Base-by-base conservation (phyloP, 2,797 vertebrate species). In the Anas bahamensis region DNA sequence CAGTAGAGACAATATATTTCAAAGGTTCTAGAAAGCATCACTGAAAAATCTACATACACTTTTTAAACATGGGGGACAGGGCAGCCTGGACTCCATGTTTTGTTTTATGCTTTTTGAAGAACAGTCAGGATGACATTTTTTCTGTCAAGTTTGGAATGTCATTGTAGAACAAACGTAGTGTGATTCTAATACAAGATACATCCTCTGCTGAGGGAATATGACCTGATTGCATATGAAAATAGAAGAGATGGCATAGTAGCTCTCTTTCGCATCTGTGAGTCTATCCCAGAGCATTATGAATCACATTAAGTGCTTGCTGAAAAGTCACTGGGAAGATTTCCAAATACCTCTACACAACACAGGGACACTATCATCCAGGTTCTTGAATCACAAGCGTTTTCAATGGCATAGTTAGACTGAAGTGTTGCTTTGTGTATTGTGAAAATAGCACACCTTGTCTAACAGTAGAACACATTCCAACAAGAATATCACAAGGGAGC, bases 291-390 rank as follows among this genome's bases (percentile, higher is more conserved):
- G 50, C 46, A 84, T 71, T 74, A 82, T 65, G 75, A 86, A 93
- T 91, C 57, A 91, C 77, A 74, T 57, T 79, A 82, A 95, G 64
- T 68, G n/a, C 75, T 50, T 59, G 64, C 81, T 90, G 77, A 79
- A 83, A 93, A 95, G 80, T 76, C 74, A 63, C 77, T 61, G 89
- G 77, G 89, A 96, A 69, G 72, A 73, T 65, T 95, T 96, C 91
- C 91, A 88, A 94, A 93, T 74, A 68, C 23, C 53, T 90, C 91
- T 59, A 46, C 70, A 81, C 69, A 83, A 75, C 33, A 52, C 18
- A 74, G 75, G 48, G 87, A 50, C 61, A 71, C 46, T 21, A 75
- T 28, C 42, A 65, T 23, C 8, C 57, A 86, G 50, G 41, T 57
- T 71, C 86, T 50, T 77, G 56, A 92, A 87, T 57, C 68, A 68